A percentile compares a stretch with the other conserved stretches of the same genome.
Conservation (phyloP, 2,888 invertebrate genomes). For the Chloromyia formosa region DNA sequence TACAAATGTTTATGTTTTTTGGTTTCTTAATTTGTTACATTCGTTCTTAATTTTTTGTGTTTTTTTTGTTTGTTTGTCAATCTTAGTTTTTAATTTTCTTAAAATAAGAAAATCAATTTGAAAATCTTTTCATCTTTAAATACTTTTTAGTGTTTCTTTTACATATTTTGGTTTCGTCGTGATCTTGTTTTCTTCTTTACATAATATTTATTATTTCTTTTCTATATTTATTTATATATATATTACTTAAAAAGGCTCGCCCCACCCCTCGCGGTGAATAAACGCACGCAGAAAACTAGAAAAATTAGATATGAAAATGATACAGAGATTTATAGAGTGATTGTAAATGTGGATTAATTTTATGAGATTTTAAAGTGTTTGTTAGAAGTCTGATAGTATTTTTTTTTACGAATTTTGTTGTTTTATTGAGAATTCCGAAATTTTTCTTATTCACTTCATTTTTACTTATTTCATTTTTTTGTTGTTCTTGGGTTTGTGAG, state of each 20-base stretch:
- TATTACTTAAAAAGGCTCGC: constrained; percentile 57
- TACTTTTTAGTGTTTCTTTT: constrained; percentile 41
- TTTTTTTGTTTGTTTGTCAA: constrained; percentile 45
- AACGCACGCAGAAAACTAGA: constrained; percentile 62
- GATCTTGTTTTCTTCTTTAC: constrained; percentile 33
- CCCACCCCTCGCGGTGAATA: constrained; percentile 64
- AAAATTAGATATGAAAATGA: constrained; percentile 35
- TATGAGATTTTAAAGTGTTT: constrained; percentile 1
- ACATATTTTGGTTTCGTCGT: constrained; percentile 27
- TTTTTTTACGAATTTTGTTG: constrained; percentile 13
- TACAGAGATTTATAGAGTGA: not conserved
- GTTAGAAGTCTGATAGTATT: not conserved
- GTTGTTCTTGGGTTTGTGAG: constrained; percentile 24
- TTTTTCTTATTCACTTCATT: constrained; percentile 26
- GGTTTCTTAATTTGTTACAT: constrained; percentile 47
- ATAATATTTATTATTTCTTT: constrained; percentile 44
- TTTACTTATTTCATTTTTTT: constrained; percentile 33
- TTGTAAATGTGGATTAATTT: not conserved
- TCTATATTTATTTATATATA: constrained; percentile 37
- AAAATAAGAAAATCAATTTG: constrained; percentile 45
- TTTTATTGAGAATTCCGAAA: constrained; percentile 10
- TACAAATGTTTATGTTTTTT: constrained; percentile 45
- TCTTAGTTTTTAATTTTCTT: constrained; percentile 53
- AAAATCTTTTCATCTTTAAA: constrained; percentile 41
- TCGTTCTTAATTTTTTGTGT: constrained; percentile 48